Conservation (phyloP, 2,797 vertebrate species). For the Heteromormyrus szaboi region DNA sequence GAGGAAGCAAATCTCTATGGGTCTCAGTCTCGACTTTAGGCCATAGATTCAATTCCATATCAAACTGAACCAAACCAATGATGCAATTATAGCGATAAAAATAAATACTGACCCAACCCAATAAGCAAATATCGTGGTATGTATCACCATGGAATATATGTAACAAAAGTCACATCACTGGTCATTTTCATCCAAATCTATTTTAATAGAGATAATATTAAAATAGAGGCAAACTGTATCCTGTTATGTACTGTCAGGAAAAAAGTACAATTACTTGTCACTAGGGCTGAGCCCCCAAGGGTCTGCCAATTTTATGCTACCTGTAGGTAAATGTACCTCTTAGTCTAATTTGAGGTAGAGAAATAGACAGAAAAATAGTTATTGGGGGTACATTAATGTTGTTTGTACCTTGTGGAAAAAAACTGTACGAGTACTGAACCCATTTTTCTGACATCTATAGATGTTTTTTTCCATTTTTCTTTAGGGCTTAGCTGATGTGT, state of each 20-base stretch:
- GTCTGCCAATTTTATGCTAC: neutral
- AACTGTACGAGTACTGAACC: neutral
- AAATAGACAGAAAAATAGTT: neutral
- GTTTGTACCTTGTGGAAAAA: neutral
- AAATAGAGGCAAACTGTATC: neutral
- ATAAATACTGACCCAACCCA: neutral
- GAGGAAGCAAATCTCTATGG: neutral
- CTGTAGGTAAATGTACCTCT: neutral
- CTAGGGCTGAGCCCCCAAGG: neutral
- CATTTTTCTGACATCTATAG: neutral
- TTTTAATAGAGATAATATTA: neutral
- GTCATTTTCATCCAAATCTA: neutral
- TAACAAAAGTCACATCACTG: neutral
- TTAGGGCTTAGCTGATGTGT: neutral
- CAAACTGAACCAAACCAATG: neutral
- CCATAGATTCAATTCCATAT: neutral
- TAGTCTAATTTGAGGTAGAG: neutral
- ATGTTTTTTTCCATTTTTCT: neutral
- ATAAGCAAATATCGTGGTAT: neutral
- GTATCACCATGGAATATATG: neutral
- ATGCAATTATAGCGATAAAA: neutral
- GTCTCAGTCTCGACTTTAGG: neutral
- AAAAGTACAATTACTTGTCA: neutral
- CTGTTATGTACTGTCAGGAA: neutral
- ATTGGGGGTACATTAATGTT: neutral